Conservation (phyloP, 2,888 invertebrate species). For the Ashinkailepas kermadecensis region DNA sequence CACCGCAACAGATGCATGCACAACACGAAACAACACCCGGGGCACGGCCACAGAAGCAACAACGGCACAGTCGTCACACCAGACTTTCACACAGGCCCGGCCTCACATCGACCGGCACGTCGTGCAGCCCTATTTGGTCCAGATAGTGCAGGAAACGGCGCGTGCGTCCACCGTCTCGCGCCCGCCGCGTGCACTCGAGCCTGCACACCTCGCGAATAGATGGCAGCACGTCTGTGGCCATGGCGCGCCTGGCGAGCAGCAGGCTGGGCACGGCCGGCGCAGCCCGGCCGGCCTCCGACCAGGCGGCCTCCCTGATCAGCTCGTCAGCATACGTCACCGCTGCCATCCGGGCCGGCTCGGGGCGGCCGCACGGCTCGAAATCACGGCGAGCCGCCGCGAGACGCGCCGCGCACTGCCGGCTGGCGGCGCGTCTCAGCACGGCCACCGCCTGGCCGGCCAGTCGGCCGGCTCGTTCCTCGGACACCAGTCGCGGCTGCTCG, state of each 20-base stretch:
- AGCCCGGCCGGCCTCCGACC: background rate
- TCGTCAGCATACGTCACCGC: background rate
- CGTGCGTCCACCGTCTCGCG: constrained; percentile 1
- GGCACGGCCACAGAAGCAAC: no score
- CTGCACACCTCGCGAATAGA: background rate
- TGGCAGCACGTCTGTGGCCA: background rate
- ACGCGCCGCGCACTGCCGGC: background rate
- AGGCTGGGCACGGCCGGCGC: background rate
- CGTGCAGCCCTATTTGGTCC: background rate
- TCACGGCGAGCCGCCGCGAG: background rate
- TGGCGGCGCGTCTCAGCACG: background rate
- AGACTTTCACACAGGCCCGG: background rate
- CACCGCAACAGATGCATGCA: no score
- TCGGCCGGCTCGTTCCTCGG: background rate
- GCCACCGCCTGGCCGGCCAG: background rate
- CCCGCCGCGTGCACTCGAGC: background rate
- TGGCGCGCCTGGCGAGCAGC: background rate
- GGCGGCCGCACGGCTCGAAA: background rate
- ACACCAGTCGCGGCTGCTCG: background rate
- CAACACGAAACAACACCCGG: no score
- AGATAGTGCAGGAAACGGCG: background rate
- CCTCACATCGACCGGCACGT: background rate
- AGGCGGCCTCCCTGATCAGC: background rate
- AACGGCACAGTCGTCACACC: background rate
- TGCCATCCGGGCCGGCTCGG: background rate